These are phyloP conservation scores for Heptranchias perlo DNA, from an alignment of 2,113 vertebrate genomes.

Conservation along the genomic window DNA sequence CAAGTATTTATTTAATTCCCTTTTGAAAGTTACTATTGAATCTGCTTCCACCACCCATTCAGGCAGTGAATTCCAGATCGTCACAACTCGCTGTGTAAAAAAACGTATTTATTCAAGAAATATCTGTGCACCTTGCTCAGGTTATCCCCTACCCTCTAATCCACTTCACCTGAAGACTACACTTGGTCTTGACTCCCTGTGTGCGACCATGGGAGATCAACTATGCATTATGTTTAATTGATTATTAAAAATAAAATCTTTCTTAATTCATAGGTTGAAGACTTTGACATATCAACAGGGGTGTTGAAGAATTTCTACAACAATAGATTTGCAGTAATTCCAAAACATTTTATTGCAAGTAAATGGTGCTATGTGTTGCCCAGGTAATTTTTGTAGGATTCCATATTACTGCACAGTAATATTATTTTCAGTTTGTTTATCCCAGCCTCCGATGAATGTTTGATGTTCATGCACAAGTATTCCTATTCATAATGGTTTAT, in stretches of 20 bases:
- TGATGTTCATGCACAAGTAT: not conserved
- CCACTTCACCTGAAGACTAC: not conserved
- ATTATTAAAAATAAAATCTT: not conserved
- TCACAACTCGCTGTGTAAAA: no score
- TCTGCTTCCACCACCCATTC: no score
- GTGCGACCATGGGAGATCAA: not conserved
- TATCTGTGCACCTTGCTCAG: not conserved
- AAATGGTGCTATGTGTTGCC: constrained; percentile 86
- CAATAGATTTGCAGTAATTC: constrained; percentile 56
- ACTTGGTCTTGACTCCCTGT: not conserved
- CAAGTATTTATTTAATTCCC: no score
- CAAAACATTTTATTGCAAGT: constrained; percentile 57
- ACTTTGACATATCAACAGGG: constrained; percentile 66
- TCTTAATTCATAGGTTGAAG: constrained; percentile 59
- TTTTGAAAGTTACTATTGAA: no score
- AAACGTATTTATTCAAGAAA: no score
- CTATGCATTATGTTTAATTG: not conserved
- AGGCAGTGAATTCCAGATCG: no score
- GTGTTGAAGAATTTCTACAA: constrained; percentile 60
- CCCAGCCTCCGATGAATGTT: not conserved
- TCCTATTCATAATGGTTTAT: not conserved
- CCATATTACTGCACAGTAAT: not conserved
- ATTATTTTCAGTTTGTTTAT: constrained; percentile 31
- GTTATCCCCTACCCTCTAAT: not conserved
- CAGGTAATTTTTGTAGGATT: constrained; percentile 61